Evolutionary conservation across 2,888 invertebrate species (phyloP), one percentile per base, ranked within the genome.

Genomic region (Quadriops clusia): DNA sequence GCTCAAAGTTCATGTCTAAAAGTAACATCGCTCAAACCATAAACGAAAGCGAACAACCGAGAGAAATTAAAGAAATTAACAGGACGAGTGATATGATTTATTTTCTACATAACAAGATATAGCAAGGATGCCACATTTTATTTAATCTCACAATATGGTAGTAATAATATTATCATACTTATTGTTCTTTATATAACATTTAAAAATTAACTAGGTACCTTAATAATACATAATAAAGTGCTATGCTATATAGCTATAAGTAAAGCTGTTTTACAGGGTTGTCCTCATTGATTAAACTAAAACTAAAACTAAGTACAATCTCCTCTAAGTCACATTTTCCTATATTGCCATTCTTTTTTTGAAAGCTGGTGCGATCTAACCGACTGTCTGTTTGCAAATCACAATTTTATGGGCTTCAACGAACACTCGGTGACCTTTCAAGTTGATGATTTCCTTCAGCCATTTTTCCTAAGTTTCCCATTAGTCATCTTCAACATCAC

Each of bases 71-170:
- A 15, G 11, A 16, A 27, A 16, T 12, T 11, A 42, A 42, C 42
- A 42, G 42, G 42, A 42, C 36, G 36, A 42, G 67, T 72, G 72
- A 72, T 72, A 72, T 73, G 72, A 70, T 63, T 61, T 59, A 56
- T 58, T 58, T 48, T 52, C 54, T 57, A 58, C 53, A 57, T 58
- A 62, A 62, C 60, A 58, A 60, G 58, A n/a, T n/a, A n/a, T n/a
- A 58, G 57, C 57, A 58, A 50, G 46, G 51, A 53, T 54, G 55
- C 53, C 55, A 58, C 55, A 53, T 54, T 54, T 38, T 40, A 40
- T 54, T 49, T 44, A 44, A 47, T 52, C 48, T 54, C 50, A 56
- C 47, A 51, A 48, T 52, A 51, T 56, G 51, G 49, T 52, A 44
- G 40, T 34, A 45, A 44, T 50, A n/a, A n/a, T 44, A 48, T 49